phyloP scores from a whole-genome alignment of 2,888 invertebrate genomes.

The Drosophila flavopinicola region DNA sequence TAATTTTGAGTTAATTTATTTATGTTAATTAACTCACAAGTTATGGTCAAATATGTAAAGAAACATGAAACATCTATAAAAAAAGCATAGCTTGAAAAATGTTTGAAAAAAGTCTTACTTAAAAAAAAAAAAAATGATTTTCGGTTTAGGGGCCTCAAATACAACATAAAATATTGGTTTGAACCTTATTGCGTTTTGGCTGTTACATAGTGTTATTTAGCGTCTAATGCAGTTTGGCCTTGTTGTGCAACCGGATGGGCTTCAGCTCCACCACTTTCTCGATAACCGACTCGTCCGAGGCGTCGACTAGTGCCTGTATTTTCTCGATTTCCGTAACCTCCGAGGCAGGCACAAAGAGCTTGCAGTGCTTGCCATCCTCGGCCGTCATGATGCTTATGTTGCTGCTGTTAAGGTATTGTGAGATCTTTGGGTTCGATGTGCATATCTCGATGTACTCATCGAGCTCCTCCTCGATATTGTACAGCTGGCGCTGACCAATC shows the following conservation, averaged over 20 bases:
- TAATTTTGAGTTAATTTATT: no score
- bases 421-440: conserved; percentile 80
- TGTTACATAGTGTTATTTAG: no score
- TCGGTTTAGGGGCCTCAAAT: no score
- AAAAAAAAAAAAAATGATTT: no score
- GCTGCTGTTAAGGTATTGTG: conserved; percentile 78
- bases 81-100: no score
- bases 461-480: conserved; percentile 82
- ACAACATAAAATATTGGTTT: no score
- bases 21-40: no score
- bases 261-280: conserved; percentile 42
- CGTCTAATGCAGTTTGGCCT: conserved; percentile 43
- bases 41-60: no score
- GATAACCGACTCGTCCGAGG: conserved; percentile 24
- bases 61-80: no score
- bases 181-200: no score
- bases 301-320: conserved; percentile 65
- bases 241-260: conserved; percentile 33
- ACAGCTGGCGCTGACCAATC: conserved; percentile 83
- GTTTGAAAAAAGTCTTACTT: no score
- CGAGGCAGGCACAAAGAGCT: conserved; percentile 81
- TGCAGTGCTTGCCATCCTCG: conserved; percentile 81
- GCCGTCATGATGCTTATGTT: conserved; percentile 80
- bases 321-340: conserved; percentile 73
- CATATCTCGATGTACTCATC: conserved; percentile 83